Percentiles rank a stretch among this genome's conserved stretches.
phyloP scores from a whole-genome alignment of 2,113 vertebrate genomes.

The Ellobius talpinus region DNA sequence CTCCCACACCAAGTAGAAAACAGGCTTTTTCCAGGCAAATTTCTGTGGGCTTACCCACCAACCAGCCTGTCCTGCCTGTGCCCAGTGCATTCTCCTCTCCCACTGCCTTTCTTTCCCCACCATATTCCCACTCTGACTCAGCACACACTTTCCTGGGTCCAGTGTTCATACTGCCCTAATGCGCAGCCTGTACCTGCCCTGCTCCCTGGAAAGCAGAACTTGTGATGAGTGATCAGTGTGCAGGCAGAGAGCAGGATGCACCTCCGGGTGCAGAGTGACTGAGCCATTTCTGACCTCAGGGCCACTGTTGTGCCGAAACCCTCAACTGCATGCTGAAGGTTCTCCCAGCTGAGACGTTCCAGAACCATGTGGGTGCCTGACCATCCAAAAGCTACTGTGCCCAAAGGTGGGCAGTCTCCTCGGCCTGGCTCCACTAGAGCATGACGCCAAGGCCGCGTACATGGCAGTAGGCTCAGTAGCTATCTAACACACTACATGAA shows the following conservation, averaged over 20 bases:
- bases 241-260: too few relatives aligned
- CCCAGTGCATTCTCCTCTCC: neutral
- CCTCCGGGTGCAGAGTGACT: neutral
- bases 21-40: accelerated
- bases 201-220: neutral
- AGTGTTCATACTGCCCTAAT: neutral
- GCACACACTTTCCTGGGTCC: accelerated
- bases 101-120: neutral
- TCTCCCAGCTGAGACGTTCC: neutral
- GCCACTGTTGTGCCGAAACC: neutral
- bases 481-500: neutral
- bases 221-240: accelerated
- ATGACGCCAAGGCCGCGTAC: neutral
- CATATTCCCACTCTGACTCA: neutral
- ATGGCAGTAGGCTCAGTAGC: neutral
- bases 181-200: neutral
- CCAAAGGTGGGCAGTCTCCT: neutral
- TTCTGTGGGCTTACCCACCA: neutral
- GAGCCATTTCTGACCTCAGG: too few relatives aligned
- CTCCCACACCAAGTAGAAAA: neutral
- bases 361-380: neutral
- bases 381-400: neutral
- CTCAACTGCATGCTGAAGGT: neutral
- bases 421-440: neutral
- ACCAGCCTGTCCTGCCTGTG: neutral